Base-by-base conservation (phyloP, 2,888 invertebrate genomes). In the Cinara cedri region DNA sequence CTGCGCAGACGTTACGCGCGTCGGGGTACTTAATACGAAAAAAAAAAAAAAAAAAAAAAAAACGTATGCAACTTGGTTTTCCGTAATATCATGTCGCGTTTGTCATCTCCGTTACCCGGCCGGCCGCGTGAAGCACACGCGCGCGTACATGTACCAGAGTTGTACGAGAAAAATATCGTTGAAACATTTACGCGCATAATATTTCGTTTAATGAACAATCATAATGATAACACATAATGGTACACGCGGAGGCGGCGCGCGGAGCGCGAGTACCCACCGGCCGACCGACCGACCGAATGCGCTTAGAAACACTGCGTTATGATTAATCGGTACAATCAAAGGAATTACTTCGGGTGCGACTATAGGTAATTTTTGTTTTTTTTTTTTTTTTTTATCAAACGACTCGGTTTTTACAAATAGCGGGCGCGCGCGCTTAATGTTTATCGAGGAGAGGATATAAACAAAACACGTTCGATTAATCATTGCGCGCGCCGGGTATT, bases 301-400 rank as follows among this genome's bases (percentile, higher is more conserved):
- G 26, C 24, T 46, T n/a, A 26, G 24, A 26, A 71, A 21, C 34
- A n/a, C n/a, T n/a, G 34, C 34, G 6, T 46, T 34, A 72, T 60
- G 46, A 60, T 72, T 72, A 72, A 72, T 72, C 19, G 72, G 72
- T 72, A 60, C 10, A 72, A 60, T 46, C 60, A 72, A 72, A 72
- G 19, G 46, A 72, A 60, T 46, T 14, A 57, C 16, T 21, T 60
- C 60, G n/a, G 72, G n/a, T 19, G 46, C n/a, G 72, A 60, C 60
- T 26, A 34, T 34, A 8, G 57, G 4, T 66, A n/a, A 14, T 62
- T n/a, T 62, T 57, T 24, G 2, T 60, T 60, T 16, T 26, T 68
- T 16, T 13, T 68, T 24, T 51, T 49, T 24, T 66, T 24, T 13
- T n/a, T 57, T 57, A 46, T 57, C 16, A 57, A 72, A 60, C 24